Percentiles rank a stretch among this genome's conserved stretches.
These are phyloP conservation scores for Grallaria varia DNA, from an alignment of 2,113 vertebrate species.

Conservation along the genomic window DNA sequence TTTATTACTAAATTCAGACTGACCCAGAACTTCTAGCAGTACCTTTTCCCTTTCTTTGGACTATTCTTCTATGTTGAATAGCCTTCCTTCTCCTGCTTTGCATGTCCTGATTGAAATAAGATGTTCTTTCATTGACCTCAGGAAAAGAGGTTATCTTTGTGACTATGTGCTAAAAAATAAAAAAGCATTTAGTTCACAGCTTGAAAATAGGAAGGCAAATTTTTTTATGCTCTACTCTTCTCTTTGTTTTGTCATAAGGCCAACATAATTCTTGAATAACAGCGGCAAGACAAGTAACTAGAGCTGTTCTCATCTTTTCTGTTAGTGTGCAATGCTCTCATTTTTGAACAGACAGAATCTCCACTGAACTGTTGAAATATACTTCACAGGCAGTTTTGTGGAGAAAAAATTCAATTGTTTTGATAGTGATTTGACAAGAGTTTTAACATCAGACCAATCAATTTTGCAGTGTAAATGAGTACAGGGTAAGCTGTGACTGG, in stretches of 20 bases:
- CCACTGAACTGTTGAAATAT: not conserved
- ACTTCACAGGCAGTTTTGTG: not conserved
- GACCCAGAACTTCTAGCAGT: not conserved
- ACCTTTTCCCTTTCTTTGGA: not conserved
- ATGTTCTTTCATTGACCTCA: not conserved
- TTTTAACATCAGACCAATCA: not conserved
- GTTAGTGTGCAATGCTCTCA: not conserved
- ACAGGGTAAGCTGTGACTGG: not conserved
- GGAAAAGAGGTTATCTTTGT: not conserved
- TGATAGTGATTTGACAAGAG: not conserved
- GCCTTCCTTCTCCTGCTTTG: not conserved
- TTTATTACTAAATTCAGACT: not conserved
- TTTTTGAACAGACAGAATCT: not conserved
- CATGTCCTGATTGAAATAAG: not conserved
- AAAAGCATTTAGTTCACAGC: not conserved
- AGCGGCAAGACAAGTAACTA: not conserved
- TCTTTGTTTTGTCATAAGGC: not conserved
- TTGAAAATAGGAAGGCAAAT: not conserved
- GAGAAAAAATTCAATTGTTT: not conserved
- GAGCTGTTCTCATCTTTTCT: not conserved
- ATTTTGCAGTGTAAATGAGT: not conserved
- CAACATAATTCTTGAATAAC: not conserved
- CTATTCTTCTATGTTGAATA: not conserved
- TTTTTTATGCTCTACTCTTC: not conserved
- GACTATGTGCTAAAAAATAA: not conserved